phyloP scores from a whole-genome alignment of 2,113 vertebrate genomes.

The Notiomystis cincta region DNA sequence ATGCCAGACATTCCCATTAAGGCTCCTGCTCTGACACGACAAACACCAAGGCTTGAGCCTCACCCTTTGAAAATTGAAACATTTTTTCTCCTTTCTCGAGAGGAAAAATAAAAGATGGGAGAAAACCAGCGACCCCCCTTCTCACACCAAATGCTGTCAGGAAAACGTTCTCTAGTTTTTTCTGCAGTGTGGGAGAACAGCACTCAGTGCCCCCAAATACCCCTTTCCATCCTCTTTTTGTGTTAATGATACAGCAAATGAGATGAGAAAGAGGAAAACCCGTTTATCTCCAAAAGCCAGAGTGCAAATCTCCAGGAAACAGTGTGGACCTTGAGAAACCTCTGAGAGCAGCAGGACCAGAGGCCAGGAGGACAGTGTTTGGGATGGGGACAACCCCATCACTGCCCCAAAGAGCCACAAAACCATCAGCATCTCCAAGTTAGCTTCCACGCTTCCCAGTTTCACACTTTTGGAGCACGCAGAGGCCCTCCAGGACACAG shows the following conservation, averaged over 20 bases:
- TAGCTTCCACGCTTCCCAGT: rapidly evolving
- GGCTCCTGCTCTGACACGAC: not conserved
- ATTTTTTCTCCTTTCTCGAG: not conserved
- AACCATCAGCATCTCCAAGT: rapidly evolving
- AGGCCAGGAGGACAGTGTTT: not conserved
- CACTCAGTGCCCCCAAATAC: not conserved
- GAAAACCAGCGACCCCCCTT: not conserved
- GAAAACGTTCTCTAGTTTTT: not conserved
- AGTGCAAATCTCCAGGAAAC: not conserved
- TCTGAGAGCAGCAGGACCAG: not conserved
- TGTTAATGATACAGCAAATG: not conserved
- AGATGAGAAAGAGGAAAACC: not conserved
- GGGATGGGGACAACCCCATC: not conserved
- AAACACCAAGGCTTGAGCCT: not conserved
- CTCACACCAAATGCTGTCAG: not conserved
- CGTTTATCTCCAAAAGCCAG: not conserved
- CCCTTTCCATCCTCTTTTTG: too few species aligned
- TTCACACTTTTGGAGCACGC: not conserved
- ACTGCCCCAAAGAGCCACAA: not conserved
- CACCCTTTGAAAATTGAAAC: not conserved
- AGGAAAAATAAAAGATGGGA: not conserved
- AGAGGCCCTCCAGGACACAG: not conserved
- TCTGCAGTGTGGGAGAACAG: not conserved
- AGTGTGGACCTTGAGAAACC: rapidly evolving
- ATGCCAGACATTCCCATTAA: not conserved